These are phyloP conservation scores for Anolis carolinensis DNA, from an alignment of 2,113 vertebrate genomes.

Conservation along the genomic window DNA sequence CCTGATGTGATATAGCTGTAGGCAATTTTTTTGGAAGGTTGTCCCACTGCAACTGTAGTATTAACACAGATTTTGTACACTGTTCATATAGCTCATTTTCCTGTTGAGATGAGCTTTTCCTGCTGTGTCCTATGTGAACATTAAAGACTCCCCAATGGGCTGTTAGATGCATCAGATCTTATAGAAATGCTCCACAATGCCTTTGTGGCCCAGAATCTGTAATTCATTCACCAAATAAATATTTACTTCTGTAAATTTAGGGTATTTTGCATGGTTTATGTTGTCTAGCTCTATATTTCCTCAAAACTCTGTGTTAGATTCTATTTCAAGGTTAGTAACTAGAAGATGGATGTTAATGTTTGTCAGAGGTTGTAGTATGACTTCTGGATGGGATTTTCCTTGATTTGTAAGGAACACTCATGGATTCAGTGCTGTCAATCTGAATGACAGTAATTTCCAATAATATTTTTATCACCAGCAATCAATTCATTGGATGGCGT, in stretches of 20 bases:
- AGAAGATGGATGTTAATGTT: neutral
- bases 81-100: conserved; percentile 39
- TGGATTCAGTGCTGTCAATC: neutral
- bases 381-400: neutral
- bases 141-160: neutral
- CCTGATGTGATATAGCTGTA: conserved; percentile 57
- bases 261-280: rapidly evolving
- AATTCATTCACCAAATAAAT: conserved; percentile 11
- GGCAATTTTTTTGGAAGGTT: conserved; percentile 48
- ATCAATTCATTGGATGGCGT: neutral
- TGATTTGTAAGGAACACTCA: neutral
- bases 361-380: neutral
- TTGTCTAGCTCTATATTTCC: neutral
- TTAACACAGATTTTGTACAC: neutral
- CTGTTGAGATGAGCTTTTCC: neutral
- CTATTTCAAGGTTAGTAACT: neutral
- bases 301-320: neutral
- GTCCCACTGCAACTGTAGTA: conserved; percentile 24
- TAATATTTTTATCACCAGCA: neutral
- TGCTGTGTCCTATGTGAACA: neutral
- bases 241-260: neutral
- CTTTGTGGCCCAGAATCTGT: conserved; percentile 25
- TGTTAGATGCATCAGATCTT: neutral
- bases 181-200: neutral
- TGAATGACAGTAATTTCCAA: neutral